Evolutionary conservation across 1,140 invertebrate genomes (phyloP).

Genomic region (Drosophila melanica): DNA sequence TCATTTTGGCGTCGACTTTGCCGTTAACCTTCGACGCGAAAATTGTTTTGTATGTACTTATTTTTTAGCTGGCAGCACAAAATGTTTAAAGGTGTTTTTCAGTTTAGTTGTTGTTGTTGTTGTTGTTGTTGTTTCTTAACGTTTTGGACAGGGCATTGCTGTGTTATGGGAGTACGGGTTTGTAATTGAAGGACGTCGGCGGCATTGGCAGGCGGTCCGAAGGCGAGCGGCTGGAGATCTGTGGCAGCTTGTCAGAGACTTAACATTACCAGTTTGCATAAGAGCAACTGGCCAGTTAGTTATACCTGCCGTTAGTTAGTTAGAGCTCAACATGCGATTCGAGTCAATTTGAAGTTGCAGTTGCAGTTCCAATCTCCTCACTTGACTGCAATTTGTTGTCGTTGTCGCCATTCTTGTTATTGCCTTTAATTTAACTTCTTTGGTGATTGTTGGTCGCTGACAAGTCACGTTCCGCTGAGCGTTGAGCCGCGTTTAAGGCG

Average conservation of each 20-base stretch:
- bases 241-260: conserved; percentile 18
- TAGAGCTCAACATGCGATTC: too few relatives aligned
- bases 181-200: conserved; percentile 70
- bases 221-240: conserved; percentile 54
- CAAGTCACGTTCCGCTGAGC: conserved; percentile 66
- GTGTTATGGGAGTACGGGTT: conserved; percentile 35
- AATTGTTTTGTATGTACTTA: conserved; percentile 59
- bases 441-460: conserved; percentile 57
- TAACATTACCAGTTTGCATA: conserved; percentile 18
- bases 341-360: conserved; percentile 19
- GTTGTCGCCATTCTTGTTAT: conserved; percentile 52
- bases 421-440: conserved; percentile 68
- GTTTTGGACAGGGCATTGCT: conserved; percentile 54
- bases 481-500: conserved; percentile 28
- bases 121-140: conserved; percentile 23
- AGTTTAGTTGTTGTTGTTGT: conserved; percentile 12
- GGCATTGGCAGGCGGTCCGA: conserved; percentile 47
- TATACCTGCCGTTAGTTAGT: conserved; percentile 15
- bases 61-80: conserved; percentile 27
- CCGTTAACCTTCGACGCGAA: conserved; percentile 70
- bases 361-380: conserved; percentile 48
- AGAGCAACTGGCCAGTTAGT: conserved; percentile 5
- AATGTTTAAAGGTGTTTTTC: conserved; percentile 50
- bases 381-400: conserved; percentile 57
- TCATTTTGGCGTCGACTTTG: conserved; percentile 53